Conservation (phyloP, 2,113 vertebrate genomes). For the Numida meleagris region DNA sequence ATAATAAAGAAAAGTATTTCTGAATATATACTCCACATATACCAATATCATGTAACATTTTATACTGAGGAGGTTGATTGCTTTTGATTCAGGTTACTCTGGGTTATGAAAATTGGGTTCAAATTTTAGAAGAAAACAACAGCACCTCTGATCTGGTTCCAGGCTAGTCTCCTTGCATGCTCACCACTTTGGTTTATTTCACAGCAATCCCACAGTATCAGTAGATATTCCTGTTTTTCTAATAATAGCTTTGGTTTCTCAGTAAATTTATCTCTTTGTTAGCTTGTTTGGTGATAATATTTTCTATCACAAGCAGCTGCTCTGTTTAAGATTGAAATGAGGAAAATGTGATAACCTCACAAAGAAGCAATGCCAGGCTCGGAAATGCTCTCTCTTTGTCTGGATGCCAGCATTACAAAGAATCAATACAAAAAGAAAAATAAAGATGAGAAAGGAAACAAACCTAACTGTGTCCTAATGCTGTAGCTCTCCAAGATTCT, state of each 20-base stretch:
- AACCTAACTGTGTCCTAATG: background rate
- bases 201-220: background rate
- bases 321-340: background rate
- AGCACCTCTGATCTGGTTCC: background rate
- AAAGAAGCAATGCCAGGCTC: background rate
- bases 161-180: background rate
- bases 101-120: background rate
- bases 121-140: background rate
- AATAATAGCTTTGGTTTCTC: slow-evolving; percentile 20
- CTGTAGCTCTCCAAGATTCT: background rate
- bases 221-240: slow-evolving; percentile 3
- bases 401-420: background rate
- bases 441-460: background rate
- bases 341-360: background rate
- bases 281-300: slow-evolving; percentile 9
- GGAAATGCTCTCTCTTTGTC: slow-evolving; percentile 13
- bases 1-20: background rate
- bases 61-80: background rate
- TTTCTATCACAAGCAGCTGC: background rate
- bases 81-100: background rate
- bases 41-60: background rate
- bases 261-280: slow-evolving; percentile 21
- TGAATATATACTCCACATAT: background rate
- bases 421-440: slow-evolving; percentile 20
- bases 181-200: background rate